phyloP scores from a whole-genome alignment of 2,113 vertebrate genomes.

The Oenanthe oenanthe region DNA sequence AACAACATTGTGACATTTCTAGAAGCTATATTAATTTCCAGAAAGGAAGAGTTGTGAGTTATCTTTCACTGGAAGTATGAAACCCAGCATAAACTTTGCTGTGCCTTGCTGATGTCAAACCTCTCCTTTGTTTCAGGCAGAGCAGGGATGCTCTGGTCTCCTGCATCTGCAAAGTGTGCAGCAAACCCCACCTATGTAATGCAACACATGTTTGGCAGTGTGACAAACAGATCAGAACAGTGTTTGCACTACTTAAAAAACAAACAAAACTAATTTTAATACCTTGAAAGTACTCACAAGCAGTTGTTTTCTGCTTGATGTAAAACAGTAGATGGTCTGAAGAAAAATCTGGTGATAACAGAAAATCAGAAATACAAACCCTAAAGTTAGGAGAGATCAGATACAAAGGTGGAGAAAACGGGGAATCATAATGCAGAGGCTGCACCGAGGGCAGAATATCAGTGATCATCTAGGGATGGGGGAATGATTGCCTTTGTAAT shows the following conservation, averaged over 20 bases:
- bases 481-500: neutral
- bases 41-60: neutral
- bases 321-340: neutral
- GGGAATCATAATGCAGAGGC: neutral
- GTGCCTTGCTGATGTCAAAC: neutral
- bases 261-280: neutral
- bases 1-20: neutral
- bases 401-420: neutral
- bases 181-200: neutral
- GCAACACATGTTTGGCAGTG: fast-evolving
- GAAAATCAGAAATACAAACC: neutral
- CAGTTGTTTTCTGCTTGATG: neutral
- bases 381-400: too few species aligned
- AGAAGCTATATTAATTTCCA: neutral
- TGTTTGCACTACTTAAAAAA: neutral
- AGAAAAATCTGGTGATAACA: neutral
- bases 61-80: neutral
- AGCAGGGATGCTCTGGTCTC: neutral
- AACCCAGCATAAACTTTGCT: neutral
- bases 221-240: neutral
- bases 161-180: neutral
- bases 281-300: neutral
- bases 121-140: neutral
- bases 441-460: neutral
- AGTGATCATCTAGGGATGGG: fast-evolving